These are phyloP conservation scores for Scartelaos histophorus DNA, from an alignment of 2,113 vertebrate genomes.

Conservation along the genomic window DNA sequence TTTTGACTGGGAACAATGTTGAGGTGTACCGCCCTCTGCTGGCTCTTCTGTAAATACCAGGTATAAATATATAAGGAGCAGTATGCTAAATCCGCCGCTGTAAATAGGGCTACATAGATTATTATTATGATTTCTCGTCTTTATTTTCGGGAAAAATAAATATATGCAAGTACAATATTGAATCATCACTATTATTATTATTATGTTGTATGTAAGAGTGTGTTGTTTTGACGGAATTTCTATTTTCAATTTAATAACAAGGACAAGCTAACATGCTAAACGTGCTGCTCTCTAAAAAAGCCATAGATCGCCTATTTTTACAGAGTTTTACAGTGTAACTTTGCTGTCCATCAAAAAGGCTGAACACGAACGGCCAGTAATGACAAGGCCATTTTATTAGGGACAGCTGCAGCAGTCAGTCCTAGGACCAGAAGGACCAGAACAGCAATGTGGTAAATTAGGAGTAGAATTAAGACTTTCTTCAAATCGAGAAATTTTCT, in stretches of 20 bases:
- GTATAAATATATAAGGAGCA: constrained; percentile 31
- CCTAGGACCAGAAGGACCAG: too few species aligned
- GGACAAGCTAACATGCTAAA: constrained; percentile 48
- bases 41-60: constrained; percentile 73
- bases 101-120: constrained; percentile 71
- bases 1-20: constrained; percentile 62
- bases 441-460: background rate
- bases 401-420: background rate
- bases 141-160: constrained; percentile 25
- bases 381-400: background rate
- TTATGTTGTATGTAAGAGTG: constrained; percentile 7
- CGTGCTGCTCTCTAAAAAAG: constrained; percentile 65
- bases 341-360: constrained; percentile 54
- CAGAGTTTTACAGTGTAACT: constrained; percentile 22
- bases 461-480: background rate
- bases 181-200: constrained; percentile 40
- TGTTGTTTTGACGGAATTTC: constrained; percentile 32
- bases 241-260: constrained; percentile 34
- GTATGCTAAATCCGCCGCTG: constrained; percentile 51
- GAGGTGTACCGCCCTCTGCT: constrained; percentile 66
- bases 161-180: constrained; percentile 72
- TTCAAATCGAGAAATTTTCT: too few species aligned
- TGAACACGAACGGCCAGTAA: constrained; percentile 21
- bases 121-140: constrained; percentile 25
- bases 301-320: constrained; percentile 56